phyloP scores from a whole-genome alignment of 2,888 invertebrate species.

The Erebia epiphron region DNA sequence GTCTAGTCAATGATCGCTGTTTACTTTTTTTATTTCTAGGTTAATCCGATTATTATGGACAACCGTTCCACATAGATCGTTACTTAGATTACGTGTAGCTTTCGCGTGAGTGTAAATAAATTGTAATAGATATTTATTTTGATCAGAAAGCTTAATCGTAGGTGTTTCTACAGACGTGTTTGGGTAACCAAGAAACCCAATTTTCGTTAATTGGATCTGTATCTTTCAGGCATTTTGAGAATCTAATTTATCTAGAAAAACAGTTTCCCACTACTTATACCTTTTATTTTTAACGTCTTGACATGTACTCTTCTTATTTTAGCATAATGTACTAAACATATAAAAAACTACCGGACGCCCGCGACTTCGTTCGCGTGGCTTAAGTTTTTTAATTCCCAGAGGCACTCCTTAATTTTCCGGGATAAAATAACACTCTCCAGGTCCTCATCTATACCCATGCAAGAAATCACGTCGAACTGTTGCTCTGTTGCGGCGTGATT shows the following conservation, averaged over 20 bases:
- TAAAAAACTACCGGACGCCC: too few relatives aligned
- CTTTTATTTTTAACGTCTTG: background rate
- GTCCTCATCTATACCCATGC: too few relatives aligned
- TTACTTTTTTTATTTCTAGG: conserved; percentile 26
- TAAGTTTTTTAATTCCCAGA: too few relatives aligned
- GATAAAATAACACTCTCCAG: too few relatives aligned
- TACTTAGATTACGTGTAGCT: conserved; percentile 5
- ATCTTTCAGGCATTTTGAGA: background rate
- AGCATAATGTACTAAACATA: background rate
- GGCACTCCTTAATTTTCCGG: too few relatives aligned
- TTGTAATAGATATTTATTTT: conserved; percentile 7
- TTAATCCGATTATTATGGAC: conserved; percentile 28
- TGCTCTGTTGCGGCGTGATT: too few relatives aligned
- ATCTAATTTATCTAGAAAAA: conserved; percentile 3
- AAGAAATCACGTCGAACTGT: too few relatives aligned
- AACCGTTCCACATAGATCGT: conserved; percentile 11
- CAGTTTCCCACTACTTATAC: background rate
- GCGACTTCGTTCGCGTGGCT: too few relatives aligned
- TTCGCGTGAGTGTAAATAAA: background rate
- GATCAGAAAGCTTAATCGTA: background rate
- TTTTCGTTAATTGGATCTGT: conserved; percentile 5
- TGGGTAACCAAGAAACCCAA: conserved; percentile 5
- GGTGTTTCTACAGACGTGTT: background rate
- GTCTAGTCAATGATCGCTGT: conserved; percentile 28
- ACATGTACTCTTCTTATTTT: background rate